These are phyloP conservation scores for Chloroclysta siterata DNA, from an alignment of 2,888 invertebrate species.

Conservation along the genomic window DNA sequence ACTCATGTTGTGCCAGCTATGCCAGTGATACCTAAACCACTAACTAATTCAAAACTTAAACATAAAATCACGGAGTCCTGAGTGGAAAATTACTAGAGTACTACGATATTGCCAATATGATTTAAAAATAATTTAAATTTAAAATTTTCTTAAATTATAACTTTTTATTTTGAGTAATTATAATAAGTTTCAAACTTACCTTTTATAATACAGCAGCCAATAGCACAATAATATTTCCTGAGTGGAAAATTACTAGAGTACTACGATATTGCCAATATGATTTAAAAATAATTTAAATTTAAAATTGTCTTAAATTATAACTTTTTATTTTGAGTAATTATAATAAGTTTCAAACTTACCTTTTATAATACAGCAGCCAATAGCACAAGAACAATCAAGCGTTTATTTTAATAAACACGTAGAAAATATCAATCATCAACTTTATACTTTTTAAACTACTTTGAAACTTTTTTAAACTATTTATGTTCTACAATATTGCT, in stretches of 20 bases:
- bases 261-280: too few species aligned
- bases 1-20: too few species aligned
- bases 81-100: too few species aligned
- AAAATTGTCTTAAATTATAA: neutral
- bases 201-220: slow-evolving; percentile 48
- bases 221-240: slow-evolving; percentile 49
- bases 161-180: neutral
- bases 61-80: too few species aligned
- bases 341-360: slow-evolving; percentile 53
- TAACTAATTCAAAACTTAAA: too few species aligned
- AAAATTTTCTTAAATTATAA: neutral
- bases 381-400: slow-evolving; percentile 50
- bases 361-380: slow-evolving; percentile 48
- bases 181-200: slow-evolving; percentile 53
- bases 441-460: slow-evolving; percentile 51
- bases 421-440: slow-evolving; percentile 46
- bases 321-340: neutral
- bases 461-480: slow-evolving; percentile 50
- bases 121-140: too few species aligned
- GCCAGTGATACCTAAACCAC: too few species aligned
- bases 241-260: too few species aligned
- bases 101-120: too few species aligned
- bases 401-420: slow-evolving; percentile 41
- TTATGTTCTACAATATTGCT: slow-evolving; percentile 47
- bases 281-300: too few species aligned